A percentile compares a stretch with the other conserved stretches of the same genome.
These are phyloP conservation scores for Montifringilla adamsi DNA, from an alignment of 2,113 vertebrate species.

Conservation along the genomic window DNA sequence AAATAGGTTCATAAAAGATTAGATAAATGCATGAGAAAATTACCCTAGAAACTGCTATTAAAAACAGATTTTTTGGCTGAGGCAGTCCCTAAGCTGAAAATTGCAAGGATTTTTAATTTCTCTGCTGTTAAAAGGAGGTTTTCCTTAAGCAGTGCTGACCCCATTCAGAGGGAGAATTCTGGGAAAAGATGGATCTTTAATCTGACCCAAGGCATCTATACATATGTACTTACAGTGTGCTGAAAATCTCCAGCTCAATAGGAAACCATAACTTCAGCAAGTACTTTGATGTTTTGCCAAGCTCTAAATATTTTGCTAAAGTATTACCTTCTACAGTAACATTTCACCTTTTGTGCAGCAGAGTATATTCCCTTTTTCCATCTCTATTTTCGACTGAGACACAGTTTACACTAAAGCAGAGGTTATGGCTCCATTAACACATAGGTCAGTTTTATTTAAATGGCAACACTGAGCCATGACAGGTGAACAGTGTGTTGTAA, in stretches of 20 bases:
- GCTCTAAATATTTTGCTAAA: not conserved
- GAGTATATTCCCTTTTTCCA: not conserved
- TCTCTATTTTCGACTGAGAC: not conserved
- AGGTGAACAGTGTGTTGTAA: not conserved
- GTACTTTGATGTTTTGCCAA: not conserved
- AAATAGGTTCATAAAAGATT: not conserved
- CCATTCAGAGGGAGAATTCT: not conserved
- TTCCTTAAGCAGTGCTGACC: not conserved
- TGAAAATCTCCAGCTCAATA: not conserved
- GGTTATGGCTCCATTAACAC: slow-evolving; percentile 19
- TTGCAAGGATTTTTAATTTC: not conserved
- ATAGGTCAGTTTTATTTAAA: slow-evolving; percentile 28
- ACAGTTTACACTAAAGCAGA: not conserved
- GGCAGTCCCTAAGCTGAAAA: not conserved
- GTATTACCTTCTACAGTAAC: not conserved
- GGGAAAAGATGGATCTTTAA: slow-evolving; percentile 17
- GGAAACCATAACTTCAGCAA: not conserved
- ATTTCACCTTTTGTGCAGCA: not conserved
- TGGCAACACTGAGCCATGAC: not conserved
- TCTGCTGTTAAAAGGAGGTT: not conserved
- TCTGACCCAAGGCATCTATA: slow-evolving; percentile 19
- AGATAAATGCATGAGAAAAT: not conserved
- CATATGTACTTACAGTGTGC: not conserved
- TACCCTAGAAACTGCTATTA: not conserved
- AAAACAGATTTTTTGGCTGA: not conserved